phyloP scores from a whole-genome alignment of 2,888 invertebrate species.

The Diloba caeruleocephala region DNA sequence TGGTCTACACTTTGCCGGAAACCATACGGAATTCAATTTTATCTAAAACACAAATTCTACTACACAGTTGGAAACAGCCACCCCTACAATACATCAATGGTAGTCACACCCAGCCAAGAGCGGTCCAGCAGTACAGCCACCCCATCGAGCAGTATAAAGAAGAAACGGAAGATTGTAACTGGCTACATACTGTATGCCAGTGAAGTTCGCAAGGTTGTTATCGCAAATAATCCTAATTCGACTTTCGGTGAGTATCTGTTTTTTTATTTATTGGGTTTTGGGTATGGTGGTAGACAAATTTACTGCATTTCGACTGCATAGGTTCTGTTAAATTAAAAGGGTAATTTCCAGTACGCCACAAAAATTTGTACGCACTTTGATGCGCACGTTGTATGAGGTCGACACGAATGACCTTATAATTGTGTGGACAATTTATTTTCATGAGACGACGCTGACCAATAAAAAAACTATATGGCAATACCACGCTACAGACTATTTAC shows the following conservation, averaged over 20 bases:
- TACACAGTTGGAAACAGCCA: slow-evolving; percentile 85
- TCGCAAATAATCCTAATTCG: slow-evolving; percentile 97
- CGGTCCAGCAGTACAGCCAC: slow-evolving; percentile 64
- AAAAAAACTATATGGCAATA: too few relatives aligned
- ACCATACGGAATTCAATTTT: not conserved
- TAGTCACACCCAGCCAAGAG: slow-evolving; percentile 73
- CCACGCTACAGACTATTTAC: too few relatives aligned
- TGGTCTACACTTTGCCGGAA: too few relatives aligned
- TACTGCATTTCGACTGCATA: too few relatives aligned
- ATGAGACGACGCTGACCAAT: too few relatives aligned
- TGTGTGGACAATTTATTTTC: too few relatives aligned
- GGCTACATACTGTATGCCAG: slow-evolving; percentile 99
- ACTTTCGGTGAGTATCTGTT: slow-evolving; percentile 93
- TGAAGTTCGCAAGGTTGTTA: slow-evolving; percentile 97
- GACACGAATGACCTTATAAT: too few relatives aligned
- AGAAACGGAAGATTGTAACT: slow-evolving; percentile 95
- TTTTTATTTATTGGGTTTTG: not conserved
- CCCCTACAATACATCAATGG: slow-evolving; percentile 80
- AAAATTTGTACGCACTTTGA: too few relatives aligned
- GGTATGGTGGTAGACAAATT: not conserved
- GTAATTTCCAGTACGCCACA: too few relatives aligned
- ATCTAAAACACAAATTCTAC: slow-evolving; percentile 54
- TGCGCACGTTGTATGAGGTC: too few relatives aligned
- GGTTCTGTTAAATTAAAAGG: too few relatives aligned
- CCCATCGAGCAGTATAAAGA: slow-evolving; percentile 78